Evolutionary conservation across 2,113 vertebrate species (phyloP).

Genomic region (Laticauda colubrina): DNA sequence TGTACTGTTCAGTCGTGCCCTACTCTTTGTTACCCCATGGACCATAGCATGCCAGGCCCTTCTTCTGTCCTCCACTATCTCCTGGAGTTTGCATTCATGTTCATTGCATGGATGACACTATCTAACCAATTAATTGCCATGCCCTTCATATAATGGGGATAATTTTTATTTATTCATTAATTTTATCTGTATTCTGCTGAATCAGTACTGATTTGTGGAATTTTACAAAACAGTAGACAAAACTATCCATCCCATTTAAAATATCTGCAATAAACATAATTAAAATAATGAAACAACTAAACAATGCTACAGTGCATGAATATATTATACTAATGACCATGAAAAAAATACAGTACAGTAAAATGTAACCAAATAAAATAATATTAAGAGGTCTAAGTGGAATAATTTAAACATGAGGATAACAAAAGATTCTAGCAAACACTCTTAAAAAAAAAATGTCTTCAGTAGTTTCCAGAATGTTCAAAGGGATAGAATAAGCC

Average conservation of each 20-base stretch:
- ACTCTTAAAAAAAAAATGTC: neutral
- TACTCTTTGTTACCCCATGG: neutral
- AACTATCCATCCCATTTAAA: neutral
- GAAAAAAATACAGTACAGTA: neutral
- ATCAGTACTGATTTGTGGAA: neutral
- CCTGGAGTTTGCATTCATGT: neutral
- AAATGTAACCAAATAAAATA: neutral
- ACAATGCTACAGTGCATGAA: neutral
- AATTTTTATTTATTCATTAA: neutral
- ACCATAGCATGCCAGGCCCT: neutral
- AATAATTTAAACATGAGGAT: neutral
- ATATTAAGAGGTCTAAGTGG: neutral
- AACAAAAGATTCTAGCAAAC: neutral
- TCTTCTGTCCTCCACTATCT: neutral
- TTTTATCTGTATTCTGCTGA: neutral
- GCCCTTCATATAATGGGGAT: neutral
- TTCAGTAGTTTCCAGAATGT: neutral
- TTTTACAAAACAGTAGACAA: neutral
- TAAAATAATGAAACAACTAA: neutral
- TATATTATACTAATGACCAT: neutral
- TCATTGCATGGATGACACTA: neutral
- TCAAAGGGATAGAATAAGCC: neutral
- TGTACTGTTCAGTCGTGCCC: neutral
- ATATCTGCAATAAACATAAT: neutral
- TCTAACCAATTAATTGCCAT: neutral